Evolutionary conservation across 2,797 vertebrate species (phyloP).

Genomic region (Carapus acus): DNA sequence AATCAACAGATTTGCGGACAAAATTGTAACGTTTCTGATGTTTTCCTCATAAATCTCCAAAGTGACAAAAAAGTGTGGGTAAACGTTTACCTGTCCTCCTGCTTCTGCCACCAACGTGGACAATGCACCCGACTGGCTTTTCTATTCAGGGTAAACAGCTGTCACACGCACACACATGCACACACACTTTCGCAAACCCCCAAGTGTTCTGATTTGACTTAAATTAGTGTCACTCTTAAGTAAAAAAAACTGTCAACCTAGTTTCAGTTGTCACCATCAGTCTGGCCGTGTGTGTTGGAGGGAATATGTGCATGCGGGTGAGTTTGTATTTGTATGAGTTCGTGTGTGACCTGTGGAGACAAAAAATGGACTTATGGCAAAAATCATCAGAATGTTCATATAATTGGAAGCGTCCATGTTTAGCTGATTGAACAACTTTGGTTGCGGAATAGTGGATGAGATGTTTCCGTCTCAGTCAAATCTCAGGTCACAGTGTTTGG

Average conservation of each 20-base stretch:
- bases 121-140: conserved; percentile 28
- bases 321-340: conserved; percentile 1
- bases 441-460: too few relatives aligned
- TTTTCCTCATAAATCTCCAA: not conserved
- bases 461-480: too few relatives aligned
- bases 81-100: conserved; percentile 1
- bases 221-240: conserved; percentile 60
- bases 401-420: too few relatives aligned
- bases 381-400: too few relatives aligned
- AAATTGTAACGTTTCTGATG: too few relatives aligned
- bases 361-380: too few relatives aligned
- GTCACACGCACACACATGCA: conserved; percentile 27
- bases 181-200: conserved; percentile 18
- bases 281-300: conserved; percentile 36
- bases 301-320: conserved; percentile 32
- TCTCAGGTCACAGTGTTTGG: too few relatives aligned
- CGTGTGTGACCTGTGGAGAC: conserved; percentile 19
- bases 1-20: too few relatives aligned
- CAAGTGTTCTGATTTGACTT: conserved; percentile 50
- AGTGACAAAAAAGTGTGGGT: not conserved
- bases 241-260: conserved; percentile 59
- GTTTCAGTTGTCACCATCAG: conserved; percentile 48
- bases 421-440: too few relatives aligned
- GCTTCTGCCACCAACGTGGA: conserved; percentile 19
- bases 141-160: conserved; percentile 51